These are phyloP conservation scores for Tapera naevia DNA, from an alignment of 2,797 vertebrate genomes.

Conservation along the genomic window DNA sequence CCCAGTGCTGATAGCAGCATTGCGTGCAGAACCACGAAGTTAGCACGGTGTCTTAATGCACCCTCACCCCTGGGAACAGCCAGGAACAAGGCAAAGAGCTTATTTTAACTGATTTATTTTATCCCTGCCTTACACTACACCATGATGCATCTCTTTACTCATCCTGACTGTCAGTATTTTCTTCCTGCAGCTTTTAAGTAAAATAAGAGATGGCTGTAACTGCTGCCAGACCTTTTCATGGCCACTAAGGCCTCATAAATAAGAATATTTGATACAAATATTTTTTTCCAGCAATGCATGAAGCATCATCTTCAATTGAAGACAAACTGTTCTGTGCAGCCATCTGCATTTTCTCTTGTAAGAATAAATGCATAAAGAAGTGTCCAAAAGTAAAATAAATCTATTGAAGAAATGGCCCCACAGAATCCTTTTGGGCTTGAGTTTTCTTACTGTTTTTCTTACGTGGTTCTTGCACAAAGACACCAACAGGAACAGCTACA, in stretches of 20 bases:
- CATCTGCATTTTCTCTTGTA: background rate
- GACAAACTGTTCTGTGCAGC: background rate
- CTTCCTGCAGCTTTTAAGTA: constrained; percentile 7
- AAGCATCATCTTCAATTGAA: background rate
- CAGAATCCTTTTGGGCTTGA: background rate
- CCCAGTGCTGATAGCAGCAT: background rate
- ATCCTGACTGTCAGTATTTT: background rate
- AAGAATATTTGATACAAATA: background rate
- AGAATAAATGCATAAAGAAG: background rate
- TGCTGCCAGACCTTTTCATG: background rate
- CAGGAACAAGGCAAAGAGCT: background rate
- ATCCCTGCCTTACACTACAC: background rate
- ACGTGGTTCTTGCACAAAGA: background rate
- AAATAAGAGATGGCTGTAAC: background rate
- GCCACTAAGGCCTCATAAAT: background rate
- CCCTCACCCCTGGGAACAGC: background rate
- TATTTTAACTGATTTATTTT: background rate
- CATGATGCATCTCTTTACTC: background rate
- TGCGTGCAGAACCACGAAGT: background rate
- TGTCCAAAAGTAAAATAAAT: background rate
- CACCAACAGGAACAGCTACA: background rate
- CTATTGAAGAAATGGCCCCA: background rate
- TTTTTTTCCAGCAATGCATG: background rate
- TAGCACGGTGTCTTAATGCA: background rate
- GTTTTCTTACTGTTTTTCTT: background rate